phyloP scores from a whole-genome alignment of 2,113 vertebrate genomes.

The Prionailurus bengalensis region DNA sequence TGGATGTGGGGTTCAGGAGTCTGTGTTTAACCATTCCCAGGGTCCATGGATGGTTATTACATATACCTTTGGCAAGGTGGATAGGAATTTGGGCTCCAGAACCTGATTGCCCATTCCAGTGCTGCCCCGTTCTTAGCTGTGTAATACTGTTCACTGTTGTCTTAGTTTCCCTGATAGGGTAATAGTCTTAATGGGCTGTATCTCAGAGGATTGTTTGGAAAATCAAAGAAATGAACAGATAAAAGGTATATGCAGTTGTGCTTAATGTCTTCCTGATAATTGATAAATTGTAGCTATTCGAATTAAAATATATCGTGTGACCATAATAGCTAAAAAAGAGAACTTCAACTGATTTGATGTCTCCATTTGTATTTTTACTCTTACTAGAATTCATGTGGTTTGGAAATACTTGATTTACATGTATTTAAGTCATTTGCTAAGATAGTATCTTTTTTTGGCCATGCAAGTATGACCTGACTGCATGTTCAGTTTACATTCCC shows the following conservation, averaged over 20 bases:
- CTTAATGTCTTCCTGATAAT: background rate
- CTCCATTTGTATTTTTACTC: background rate
- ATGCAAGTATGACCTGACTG: background rate
- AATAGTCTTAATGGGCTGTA: background rate
- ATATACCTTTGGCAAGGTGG: background rate
- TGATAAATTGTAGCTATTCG: background rate
- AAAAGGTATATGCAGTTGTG: background rate
- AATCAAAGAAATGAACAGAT: background rate
- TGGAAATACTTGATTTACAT: background rate
- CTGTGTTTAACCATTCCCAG: background rate
- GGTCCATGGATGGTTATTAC: background rate
- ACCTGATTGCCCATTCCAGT: background rate
- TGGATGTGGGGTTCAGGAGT: background rate
- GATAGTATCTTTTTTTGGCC: background rate
- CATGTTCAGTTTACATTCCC: background rate
- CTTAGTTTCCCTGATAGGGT: background rate
- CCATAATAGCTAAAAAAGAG: background rate
- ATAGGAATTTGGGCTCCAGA: background rate
- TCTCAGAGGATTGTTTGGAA: background rate
- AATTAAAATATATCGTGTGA: background rate
- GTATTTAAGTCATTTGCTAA: background rate
- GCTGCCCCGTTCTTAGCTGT: background rate
- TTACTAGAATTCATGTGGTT: background rate
- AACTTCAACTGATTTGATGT: background rate
- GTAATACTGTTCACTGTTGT: background rate